Percentiles rank a stretch among this genome's conserved stretches.
Conservation (phyloP, 2,113 vertebrate genomes). For the Oreochromis spilurus region DNA sequence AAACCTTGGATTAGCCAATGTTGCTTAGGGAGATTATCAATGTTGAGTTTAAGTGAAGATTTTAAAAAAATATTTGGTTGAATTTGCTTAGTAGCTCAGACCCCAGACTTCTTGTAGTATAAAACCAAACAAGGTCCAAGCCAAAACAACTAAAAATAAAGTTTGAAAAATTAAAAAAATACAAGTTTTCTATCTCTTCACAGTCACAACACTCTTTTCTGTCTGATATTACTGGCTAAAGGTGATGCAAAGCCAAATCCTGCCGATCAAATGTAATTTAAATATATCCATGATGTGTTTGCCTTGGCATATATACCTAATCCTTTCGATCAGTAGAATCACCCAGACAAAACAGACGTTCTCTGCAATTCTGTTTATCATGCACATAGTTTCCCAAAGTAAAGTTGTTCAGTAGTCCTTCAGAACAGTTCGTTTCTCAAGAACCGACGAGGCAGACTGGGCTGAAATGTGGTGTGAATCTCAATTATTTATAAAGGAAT, state of each 20-base stretch:
- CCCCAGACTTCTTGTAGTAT: not conserved
- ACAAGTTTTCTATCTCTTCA: not conserved
- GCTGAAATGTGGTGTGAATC: not conserved
- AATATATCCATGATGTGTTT: not conserved
- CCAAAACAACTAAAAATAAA: not conserved
- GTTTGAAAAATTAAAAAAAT: not conserved
- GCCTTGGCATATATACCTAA: not conserved
- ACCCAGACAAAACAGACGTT: not conserved
- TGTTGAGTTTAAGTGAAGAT: not conserved
- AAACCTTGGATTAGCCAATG: not conserved
- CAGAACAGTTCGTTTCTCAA: not conserved
- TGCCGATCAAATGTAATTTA: not conserved
- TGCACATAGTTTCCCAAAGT: not conserved
- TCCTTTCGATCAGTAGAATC: not conserved
- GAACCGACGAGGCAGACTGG: not conserved
- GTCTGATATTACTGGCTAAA: not conserved
- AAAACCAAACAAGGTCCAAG: not conserved
- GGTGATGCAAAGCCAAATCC: not conserved
- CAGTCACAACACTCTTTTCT: not conserved
- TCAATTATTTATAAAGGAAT: not conserved
- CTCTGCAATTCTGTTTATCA: not conserved
- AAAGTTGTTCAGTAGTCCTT: not conserved
- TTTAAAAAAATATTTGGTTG: rapidly evolving
- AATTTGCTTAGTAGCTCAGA: not conserved
- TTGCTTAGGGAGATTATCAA: not conserved